Conservation (phyloP, 2,113 vertebrate species). For the Epinephelus lanceolatus region DNA sequence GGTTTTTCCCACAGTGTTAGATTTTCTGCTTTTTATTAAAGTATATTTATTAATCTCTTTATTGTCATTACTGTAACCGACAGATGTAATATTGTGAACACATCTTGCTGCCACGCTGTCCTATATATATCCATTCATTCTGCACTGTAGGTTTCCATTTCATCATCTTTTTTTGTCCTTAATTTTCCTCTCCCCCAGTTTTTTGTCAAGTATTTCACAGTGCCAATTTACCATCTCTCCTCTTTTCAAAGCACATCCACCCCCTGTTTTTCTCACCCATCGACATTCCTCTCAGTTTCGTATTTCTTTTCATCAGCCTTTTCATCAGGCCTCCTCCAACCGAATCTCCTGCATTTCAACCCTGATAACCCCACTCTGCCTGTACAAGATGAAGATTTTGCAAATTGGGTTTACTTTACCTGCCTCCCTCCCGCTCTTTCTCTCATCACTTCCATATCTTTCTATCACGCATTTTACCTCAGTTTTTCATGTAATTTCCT, state of each 20-base stretch:
- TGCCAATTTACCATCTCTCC: slow-evolving; percentile 18
- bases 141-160: not conserved
- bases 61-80: not conserved
- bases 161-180: slow-evolving; percentile 1
- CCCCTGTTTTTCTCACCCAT: slow-evolving; percentile 4
- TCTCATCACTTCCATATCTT: not conserved
- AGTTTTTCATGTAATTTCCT: not conserved
- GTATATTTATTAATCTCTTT: not conserved
- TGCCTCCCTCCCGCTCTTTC: not conserved
- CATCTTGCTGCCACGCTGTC: not conserved
- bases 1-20: not conserved
- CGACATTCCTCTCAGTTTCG: slow-evolving; percentile 22
- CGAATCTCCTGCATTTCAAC: slow-evolving; percentile 22
- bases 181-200: not conserved
- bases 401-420: slow-evolving; percentile 23
- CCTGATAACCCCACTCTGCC: slow-evolving; percentile 12
- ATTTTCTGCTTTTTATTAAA: not conserved
- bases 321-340: slow-evolving; percentile 28
- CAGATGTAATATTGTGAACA: not conserved
- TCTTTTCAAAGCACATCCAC: slow-evolving; percentile 34
- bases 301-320: slow-evolving; percentile 40
- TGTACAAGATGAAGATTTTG: slow-evolving; percentile 1
- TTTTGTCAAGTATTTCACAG: not conserved
- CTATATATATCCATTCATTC: not conserved
- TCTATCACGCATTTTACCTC: not conserved